phyloP scores from a whole-genome alignment of 1,140 invertebrate species.

The Zeugodacus cucurbitae region DNA sequence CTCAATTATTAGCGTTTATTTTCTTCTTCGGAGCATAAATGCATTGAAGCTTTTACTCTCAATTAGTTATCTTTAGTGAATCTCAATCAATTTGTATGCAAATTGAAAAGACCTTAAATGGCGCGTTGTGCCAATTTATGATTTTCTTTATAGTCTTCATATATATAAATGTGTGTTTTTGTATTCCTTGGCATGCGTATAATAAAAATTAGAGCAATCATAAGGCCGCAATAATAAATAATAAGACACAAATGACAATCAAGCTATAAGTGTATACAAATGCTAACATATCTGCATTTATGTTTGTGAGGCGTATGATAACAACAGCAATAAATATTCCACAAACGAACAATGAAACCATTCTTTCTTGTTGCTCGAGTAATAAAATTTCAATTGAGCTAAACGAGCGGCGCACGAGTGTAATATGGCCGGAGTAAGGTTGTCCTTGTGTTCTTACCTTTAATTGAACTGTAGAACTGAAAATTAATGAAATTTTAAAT shows the following conservation, averaged over 20 bases:
- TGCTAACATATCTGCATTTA: neutral
- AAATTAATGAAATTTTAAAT: neutral
- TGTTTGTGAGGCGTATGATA: neutral
- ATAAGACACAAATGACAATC: neutral
- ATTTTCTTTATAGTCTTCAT: neutral
- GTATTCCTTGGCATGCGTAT: neutral
- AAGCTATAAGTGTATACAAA: neutral
- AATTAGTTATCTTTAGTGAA: slow-evolving; percentile 18
- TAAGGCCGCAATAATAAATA: slow-evolving; percentile 3
- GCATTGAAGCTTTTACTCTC: neutral
- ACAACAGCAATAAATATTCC: slow-evolving; percentile 25
- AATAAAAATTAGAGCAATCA: slow-evolving; percentile 20
- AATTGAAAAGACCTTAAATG: slow-evolving; percentile 36
- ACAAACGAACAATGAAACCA: neutral
- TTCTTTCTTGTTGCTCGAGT: slow-evolving; percentile 16
- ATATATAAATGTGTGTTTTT: neutral
- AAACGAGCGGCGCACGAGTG: neutral
- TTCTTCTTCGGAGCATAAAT: neutral
- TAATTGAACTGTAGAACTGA: neutral
- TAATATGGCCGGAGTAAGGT: neutral
- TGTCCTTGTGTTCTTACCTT: neutral
- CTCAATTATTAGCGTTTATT: neutral
- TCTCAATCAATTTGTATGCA: slow-evolving; percentile 35
- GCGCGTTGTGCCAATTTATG: slow-evolving; percentile 27
- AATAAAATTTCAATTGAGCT: slow-evolving; percentile 25